phyloP scores from a whole-genome alignment of 1,140 invertebrate species.

The Brachionus plicatilis region DNA sequence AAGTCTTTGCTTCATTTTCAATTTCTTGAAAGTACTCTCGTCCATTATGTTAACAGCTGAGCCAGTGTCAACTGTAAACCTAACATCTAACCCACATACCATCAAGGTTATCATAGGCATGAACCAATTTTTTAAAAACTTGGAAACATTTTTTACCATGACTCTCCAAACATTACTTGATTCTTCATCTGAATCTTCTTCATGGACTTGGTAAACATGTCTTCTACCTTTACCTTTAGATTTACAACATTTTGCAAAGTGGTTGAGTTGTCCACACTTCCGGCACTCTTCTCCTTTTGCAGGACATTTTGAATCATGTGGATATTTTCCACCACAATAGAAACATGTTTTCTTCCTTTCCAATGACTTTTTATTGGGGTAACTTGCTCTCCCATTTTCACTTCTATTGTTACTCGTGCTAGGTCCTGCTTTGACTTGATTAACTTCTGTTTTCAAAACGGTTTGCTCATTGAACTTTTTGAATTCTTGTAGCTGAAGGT shows the following conservation, averaged over 20 bases:
- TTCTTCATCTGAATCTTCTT: not conserved
- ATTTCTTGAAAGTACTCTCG: no score
- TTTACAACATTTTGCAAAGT: slow-evolving; percentile 20
- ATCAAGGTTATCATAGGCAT: no score
- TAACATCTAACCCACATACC: no score
- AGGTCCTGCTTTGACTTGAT: not conserved
- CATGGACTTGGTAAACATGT: not conserved
- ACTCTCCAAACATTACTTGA: slow-evolving; percentile 13
- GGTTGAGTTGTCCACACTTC: slow-evolving; percentile 5
- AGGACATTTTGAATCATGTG: slow-evolving; percentile 8
- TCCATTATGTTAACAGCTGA: no score
- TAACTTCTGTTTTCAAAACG: not conserved
- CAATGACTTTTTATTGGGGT: not conserved
- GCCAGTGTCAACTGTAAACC: no score
- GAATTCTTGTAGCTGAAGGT: not conserved
- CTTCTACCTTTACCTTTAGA: not conserved
- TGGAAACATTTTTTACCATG: no score
- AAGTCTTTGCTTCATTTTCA: no score
- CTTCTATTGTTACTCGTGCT: not conserved
- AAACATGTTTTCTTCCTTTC: not conserved
- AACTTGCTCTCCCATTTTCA: not conserved
- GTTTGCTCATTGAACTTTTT: not conserved
- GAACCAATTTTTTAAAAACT: no score
- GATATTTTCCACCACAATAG: slow-evolving; percentile 14
- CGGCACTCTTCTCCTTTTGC: not conserved